Conservation (phyloP, 2,888 invertebrate genomes). For the Apamea epomidion region DNA sequence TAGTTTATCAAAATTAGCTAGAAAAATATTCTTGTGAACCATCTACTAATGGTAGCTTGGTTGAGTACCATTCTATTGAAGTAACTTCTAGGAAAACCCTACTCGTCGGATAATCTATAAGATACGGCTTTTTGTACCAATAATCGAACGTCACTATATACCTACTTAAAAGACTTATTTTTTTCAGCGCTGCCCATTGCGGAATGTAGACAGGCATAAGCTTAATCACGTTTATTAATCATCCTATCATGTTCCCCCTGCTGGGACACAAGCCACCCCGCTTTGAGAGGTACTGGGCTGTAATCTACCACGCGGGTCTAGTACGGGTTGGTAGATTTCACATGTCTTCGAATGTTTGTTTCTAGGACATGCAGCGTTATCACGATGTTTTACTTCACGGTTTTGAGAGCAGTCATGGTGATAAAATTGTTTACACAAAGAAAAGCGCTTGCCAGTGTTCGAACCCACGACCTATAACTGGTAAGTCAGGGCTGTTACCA, state of each 20-base stretch:
- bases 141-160: neutral
- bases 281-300: neutral
- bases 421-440: neutral
- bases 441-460: too few species aligned
- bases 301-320: neutral
- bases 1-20: constrained; percentile 26
- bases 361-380: neutral
- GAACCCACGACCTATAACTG: neutral
- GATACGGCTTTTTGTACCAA: neutral
- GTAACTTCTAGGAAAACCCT: neutral
- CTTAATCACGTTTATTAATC: neutral
- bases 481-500: neutral
- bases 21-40: constrained; percentile 7
- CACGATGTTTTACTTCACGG: neutral
- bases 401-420: neutral
- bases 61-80: neutral
- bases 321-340: neutral
- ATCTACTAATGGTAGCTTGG: neutral
- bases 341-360: neutral
- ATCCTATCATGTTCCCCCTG: neutral
- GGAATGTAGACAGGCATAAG: too few species aligned
- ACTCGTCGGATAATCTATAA: neutral
- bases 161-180: neutral
- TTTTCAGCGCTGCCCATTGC: too few species aligned
- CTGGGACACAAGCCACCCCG: neutral